Percentiles rank a stretch among this genome's conserved stretches.
Evolutionary conservation across 2,113 vertebrate genomes (phyloP).

Genomic region (Larimichthys polyactis): DNA sequence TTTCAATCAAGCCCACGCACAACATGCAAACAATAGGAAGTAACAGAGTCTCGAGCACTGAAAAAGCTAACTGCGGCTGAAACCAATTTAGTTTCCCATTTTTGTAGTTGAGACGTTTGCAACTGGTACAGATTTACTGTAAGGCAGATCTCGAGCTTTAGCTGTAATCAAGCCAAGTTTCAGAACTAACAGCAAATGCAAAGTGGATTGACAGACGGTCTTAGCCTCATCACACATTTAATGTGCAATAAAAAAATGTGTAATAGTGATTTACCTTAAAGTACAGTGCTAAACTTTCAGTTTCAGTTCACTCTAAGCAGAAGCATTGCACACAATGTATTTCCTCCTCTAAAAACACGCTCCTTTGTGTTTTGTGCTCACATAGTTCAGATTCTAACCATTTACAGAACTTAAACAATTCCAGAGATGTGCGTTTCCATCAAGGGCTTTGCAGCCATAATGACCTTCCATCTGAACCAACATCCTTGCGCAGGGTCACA

Average conservation of each 20-base stretch:
- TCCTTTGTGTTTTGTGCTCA: neutral
- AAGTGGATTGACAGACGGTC: neutral
- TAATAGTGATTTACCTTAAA: neutral
- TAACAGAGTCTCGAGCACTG: slow-evolving; percentile 57
- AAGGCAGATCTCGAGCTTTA: slow-evolving; percentile 8
- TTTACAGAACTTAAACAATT: slow-evolving; percentile 42
- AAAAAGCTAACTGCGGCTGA: slow-evolving; percentile 64
- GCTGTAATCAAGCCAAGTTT: slow-evolving; percentile 16
- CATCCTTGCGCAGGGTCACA: slow-evolving; percentile 64
- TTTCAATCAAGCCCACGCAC: slow-evolving; percentile 83
- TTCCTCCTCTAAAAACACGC: neutral
- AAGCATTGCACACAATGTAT: slow-evolving; percentile 15
- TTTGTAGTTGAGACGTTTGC: slow-evolving; percentile 36
- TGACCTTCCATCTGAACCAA: slow-evolving; percentile 58
- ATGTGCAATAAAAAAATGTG: neutral
- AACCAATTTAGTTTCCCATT: slow-evolving; percentile 70
- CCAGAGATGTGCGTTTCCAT: slow-evolving; percentile 46
- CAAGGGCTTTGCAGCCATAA: slow-evolving; percentile 47
- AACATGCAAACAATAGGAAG: slow-evolving; percentile 79
- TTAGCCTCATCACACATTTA: neutral
- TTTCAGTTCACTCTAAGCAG: slow-evolving; percentile 10
- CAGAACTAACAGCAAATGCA: slow-evolving; percentile 9
- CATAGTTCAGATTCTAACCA: slow-evolving; percentile 47
- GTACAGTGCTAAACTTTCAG: neutral
- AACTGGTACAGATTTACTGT: slow-evolving; percentile 36